A percentile compares a stretch with the other conserved stretches of the same genome.
phyloP scores from a whole-genome alignment of 1,140 invertebrate species.

The Laupala kohalensis region DNA sequence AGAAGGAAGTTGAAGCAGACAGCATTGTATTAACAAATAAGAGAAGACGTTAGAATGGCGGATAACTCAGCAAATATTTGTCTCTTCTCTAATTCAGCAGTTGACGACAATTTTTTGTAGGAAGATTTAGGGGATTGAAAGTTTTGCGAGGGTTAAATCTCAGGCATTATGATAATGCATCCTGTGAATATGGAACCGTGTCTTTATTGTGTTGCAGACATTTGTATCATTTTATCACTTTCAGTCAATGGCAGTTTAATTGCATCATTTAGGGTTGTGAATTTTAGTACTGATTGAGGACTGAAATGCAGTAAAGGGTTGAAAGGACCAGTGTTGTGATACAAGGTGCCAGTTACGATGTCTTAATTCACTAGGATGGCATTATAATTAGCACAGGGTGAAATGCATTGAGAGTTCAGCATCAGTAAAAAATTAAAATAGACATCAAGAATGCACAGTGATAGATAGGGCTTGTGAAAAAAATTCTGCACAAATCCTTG shows the following conservation, averaged over 20 bases:
- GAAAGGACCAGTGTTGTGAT: background rate
- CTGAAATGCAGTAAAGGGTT: background rate
- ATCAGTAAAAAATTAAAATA: background rate
- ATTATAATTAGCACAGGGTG: background rate
- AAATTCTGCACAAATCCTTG: slow-evolving; percentile 1
- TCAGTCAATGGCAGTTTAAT: background rate
- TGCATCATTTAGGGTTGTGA: background rate
- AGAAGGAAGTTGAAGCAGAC: background rate
- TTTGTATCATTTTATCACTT: background rate
- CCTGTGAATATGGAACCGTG: background rate
- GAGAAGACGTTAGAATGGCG: too few species aligned
- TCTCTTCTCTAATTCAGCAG: background rate
- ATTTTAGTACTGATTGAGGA: background rate
- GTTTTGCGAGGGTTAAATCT: background rate
- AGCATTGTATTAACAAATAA: background rate
- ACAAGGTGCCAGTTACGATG: background rate
- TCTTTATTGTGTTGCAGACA: background rate
- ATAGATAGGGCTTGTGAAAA: slow-evolving; percentile 4
- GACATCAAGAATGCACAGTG: slow-evolving; percentile 1
- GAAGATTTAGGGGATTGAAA: background rate
- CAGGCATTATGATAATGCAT: background rate
- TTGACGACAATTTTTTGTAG: background rate
- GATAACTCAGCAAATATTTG: background rate
- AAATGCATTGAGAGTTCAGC: background rate
- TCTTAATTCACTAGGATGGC: background rate